Conservation (phyloP, 2,888 invertebrate species). For the Gerris lacustris region DNA sequence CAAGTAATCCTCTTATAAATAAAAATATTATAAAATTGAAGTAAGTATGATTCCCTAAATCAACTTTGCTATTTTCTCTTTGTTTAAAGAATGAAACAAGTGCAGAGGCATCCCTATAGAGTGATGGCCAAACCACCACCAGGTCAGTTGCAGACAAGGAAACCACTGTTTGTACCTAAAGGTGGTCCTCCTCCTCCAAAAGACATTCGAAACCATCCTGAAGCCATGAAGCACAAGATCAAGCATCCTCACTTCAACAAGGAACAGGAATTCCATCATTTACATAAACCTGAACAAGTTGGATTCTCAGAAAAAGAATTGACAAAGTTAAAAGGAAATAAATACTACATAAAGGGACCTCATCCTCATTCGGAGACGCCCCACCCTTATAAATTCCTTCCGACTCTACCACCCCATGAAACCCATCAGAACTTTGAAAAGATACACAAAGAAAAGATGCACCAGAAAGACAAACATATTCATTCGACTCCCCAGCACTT, state of each 20-base stretch:
- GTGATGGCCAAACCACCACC: not conserved
- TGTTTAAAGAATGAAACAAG: not conserved
- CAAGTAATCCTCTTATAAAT: too few relatives aligned
- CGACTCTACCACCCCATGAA: not conserved
- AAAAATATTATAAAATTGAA: too few relatives aligned
- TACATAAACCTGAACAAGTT: not conserved
- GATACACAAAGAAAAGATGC: not conserved
- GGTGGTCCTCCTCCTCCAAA: not conserved
- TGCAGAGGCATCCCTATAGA: not conserved
- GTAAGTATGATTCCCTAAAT: too few relatives aligned
- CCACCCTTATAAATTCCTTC: not conserved
- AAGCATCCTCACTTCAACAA: not conserved
- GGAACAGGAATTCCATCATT: not conserved
- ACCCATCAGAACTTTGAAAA: not conserved
- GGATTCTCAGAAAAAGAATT: not conserved
- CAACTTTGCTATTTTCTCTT: too few relatives aligned
- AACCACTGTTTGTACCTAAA: not conserved
- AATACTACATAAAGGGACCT: not conserved
- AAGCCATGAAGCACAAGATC: not conserved
- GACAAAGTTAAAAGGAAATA: not conserved
- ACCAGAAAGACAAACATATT: too few relatives aligned
- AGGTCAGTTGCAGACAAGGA: not conserved
- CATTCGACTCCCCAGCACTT: not conserved
- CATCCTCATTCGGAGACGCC: not conserved
- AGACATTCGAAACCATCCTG: not conserved